Evolutionary conservation across 64 coral and sea anemone genomes (phyloP), one percentile per base, ranked within the genome.

Genomic region (Platygyra sinensis): DNA sequence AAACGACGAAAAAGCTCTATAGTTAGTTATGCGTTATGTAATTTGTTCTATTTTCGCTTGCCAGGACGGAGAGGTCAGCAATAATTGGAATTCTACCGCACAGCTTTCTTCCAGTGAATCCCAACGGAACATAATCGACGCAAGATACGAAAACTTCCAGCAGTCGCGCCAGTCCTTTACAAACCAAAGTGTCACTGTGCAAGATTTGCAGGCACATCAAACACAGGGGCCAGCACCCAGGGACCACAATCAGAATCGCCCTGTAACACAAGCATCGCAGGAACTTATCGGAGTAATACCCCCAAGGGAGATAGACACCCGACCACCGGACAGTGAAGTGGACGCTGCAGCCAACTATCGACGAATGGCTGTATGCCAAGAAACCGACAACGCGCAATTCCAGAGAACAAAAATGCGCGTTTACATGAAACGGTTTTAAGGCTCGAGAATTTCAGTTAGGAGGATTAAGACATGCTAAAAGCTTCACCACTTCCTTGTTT

Each of bases 331-430:
- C 11, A 22, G 20, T 51, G 81, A 85, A 29, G 32, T 39, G 22
- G 62, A 67, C 8, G 30, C 5, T 36, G 19, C 22, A 51, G 10
- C 10, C 7, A 85, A 79, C 51, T 79, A 85, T 52, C 61, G 90
- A 39, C 73, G 90, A 60, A 87, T 87, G 90, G 90, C 90, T 30
- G 76, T 92, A 18, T 92, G 90, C 30, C 72, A 86, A 55, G 90
- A 54, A 14, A 92, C 84, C 14, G 90, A 92, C 82, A 74, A 72
- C 3, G 90, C 90, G 0, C 55, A 42, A 60, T 30, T 49, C 5
- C 57, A 84, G 28, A 86, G 90, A 59, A 77, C 39, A 72, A 86
- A 86, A 87, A 92, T 92, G 90, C 60, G 90, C 0, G 84, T 92
- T 1, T 92, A 92, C 62, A 78, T 78, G 75, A 92, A 92, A 62